Evolutionary conservation across 1,140 invertebrate species (phyloP), one percentile per base, ranked within the genome.

Genomic region (Drosophila murphyi): DNA sequence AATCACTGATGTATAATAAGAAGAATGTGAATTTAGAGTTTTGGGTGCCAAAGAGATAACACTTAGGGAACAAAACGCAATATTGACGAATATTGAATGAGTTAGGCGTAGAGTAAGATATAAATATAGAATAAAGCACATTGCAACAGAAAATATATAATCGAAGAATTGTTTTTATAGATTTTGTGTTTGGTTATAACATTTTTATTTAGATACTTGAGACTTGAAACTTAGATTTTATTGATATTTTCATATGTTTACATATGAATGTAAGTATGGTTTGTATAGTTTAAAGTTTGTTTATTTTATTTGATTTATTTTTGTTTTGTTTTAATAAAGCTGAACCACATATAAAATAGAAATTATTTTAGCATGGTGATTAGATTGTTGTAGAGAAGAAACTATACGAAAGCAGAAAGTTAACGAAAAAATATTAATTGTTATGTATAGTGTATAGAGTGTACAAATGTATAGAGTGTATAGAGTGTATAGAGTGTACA

Each of bases 321-420:
- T 50, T 59, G 10, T 60, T 69, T 64, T 41, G 12, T 31, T 31
- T 72, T 74, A 75, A 76, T 86, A 90, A 91, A 91, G 90, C 90
- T 91, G 90, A 91, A 90, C 90, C 90, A 91, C 90, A 91, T 90
- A 91, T 91, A 91, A 87, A 85, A 87, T 80, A 91, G 86, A 91
- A 91, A 91, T 91, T 88, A 91, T 90, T 91, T 91, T 91, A 91
- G 90, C 70, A 70, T 91, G 90, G 83, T 88, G 90, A 91, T 91
- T 72, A 73, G 67, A 63, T 56, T 77, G 52, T 74, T 62, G 71
- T 70, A 63, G 59, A 74, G 71, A 64, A 51, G 35, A 80, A 54
- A 50, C 61, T 54, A 65, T 65, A 64, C 35, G 48, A 48, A 76
- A 76, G 63, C 59, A 60, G 70, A 65, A 62, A 55, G 35, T 73